Percentiles rank a stretch among this genome's conserved stretches.
Conservation (phyloP, 2,113 vertebrate genomes). For the Campylomormyrus numenius region DNA sequence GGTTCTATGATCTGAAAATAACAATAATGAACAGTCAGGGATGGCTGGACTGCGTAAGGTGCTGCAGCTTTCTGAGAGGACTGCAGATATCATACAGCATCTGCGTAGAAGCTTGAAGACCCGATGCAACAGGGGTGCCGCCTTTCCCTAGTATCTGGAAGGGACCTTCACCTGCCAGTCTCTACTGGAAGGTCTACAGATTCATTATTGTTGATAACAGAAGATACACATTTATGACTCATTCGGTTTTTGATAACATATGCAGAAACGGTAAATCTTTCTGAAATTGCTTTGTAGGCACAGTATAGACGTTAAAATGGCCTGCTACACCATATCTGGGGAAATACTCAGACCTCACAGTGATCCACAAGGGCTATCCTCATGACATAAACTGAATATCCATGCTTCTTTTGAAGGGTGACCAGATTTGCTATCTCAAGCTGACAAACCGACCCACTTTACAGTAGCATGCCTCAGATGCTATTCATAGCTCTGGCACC, state of each 20-base stretch:
- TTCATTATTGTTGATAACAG: not conserved
- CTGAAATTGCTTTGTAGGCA: not conserved
- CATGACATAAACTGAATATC: not conserved
- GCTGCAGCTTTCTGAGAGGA: not conserved
- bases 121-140: not conserved
- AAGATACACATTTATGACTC: not conserved
- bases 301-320: not conserved
- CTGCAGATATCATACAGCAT: not conserved
- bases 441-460: not conserved
- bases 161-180: not conserved
- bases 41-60: not conserved
- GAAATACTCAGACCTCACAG: not conserved
- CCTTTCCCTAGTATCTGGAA: not conserved
- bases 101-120: not conserved
- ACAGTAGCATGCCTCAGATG: not conserved
- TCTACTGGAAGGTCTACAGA: not conserved
- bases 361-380: not conserved
- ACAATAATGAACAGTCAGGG: not conserved
- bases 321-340: not conserved
- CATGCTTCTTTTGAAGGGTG: not conserved
- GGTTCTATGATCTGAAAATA: not conserved
- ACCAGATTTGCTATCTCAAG: not conserved
- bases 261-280: not conserved
- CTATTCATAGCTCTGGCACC: conserved; percentile 3
- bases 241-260: not conserved